phyloP scores from a whole-genome alignment of 2,113 vertebrate species.

The Protobothrops flavoviridis region DNA sequence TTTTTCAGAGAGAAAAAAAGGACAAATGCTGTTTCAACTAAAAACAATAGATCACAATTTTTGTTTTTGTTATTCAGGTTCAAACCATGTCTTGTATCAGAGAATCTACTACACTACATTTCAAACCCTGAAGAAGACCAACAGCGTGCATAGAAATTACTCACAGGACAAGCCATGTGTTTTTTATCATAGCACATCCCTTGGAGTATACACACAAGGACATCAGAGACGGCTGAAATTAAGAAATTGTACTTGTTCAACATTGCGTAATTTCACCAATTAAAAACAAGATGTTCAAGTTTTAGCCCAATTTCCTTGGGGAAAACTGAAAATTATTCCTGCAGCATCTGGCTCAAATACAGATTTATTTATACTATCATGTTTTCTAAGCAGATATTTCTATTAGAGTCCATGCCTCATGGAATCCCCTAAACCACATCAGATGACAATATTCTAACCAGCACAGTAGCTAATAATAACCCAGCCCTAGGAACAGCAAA shows the following conservation, averaged over 20 bases:
- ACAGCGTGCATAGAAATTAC: not conserved
- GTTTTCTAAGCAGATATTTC: not conserved
- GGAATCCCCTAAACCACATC: not conserved
- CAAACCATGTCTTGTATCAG: not conserved
- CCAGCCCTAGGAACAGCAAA: no score
- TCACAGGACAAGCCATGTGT: conserved; percentile 26
- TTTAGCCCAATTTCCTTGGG: not conserved
- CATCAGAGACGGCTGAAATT: conserved; percentile 1
- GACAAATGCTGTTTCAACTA: conserved; percentile 31
- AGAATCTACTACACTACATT: conserved; percentile 9
- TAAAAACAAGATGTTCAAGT: not conserved
- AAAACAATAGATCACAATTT: conserved; percentile 35
- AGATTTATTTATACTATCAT: not conserved
- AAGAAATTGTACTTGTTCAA: not conserved
- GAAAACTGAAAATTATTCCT: not conserved
- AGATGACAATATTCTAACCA: not conserved
- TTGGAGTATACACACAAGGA: conserved; percentile 10
- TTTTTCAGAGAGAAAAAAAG: conserved; percentile 27
- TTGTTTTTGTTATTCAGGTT: conserved; percentile 9
- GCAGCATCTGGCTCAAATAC: not conserved
- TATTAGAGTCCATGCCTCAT: not conserved
- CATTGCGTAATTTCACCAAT: not conserved
- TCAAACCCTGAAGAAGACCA: conserved; percentile 31
- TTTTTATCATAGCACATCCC: not conserved
- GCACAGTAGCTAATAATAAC: not conserved